phyloP scores from a whole-genome alignment of 2,113 vertebrate species.

The Silurus glanis region DNA sequence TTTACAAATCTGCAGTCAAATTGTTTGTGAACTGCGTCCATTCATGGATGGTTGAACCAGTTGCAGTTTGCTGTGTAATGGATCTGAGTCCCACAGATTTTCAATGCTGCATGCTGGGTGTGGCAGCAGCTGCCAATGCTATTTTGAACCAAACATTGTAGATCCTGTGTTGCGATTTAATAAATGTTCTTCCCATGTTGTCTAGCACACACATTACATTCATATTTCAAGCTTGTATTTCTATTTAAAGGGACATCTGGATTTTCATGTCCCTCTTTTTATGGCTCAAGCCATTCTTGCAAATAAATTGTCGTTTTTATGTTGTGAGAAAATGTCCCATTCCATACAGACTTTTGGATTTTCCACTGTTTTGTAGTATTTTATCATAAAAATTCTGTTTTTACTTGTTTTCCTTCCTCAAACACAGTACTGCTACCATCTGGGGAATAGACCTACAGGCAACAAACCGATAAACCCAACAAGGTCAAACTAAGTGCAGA shows the following conservation, averaged over 20 bases:
- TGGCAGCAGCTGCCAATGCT: background rate
- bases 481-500: background rate
- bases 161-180: background rate
- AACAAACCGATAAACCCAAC: background rate
- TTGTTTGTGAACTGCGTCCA: background rate
- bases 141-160: background rate
- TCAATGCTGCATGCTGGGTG: slow-evolving; percentile 11
- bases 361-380: background rate
- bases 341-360: background rate
- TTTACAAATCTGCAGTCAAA: background rate
- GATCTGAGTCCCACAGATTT: background rate
- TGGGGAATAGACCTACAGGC: slow-evolving; percentile 2
- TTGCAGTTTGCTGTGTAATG: background rate
- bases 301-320: background rate
- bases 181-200: background rate
- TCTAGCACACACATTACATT: background rate
- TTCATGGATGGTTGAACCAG: background rate
- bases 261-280: background rate
- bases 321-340: background rate
- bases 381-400: background rate
- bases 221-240: background rate
- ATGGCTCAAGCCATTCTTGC: background rate
- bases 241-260: background rate
- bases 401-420: background rate
- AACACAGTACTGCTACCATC: background rate